phyloP scores from a whole-genome alignment of 2,888 invertebrate species.

The Torymus auratus region DNA sequence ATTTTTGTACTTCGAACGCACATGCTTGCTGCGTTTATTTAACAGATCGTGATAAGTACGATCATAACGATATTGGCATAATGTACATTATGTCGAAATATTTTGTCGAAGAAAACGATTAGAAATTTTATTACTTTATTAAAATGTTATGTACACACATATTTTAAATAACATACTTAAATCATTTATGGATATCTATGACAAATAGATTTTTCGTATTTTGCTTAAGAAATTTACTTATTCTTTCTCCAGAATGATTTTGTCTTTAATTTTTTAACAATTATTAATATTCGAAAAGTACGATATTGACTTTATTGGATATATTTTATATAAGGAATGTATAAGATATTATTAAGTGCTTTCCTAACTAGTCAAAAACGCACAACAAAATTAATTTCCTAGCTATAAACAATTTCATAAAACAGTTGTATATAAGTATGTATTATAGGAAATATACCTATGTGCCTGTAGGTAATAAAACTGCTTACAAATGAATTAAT shows the following conservation, averaged over 20 bases:
- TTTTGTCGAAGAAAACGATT: slow-evolving; percentile 32
- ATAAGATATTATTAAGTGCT: background rate
- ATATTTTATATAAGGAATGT: slow-evolving; percentile 16
- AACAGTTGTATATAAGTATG: slow-evolving; percentile 19
- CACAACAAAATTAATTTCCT: slow-evolving; percentile 7
- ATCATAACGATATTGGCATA: slow-evolving; percentile 6
- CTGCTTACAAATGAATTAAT: slow-evolving; percentile 30
- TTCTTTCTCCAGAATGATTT: slow-evolving; percentile 34
- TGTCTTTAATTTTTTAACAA: background rate
- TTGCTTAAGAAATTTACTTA: slow-evolving; percentile 25
- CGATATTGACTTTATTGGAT: no score
- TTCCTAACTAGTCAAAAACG: slow-evolving; percentile 33
- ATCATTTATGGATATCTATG: slow-evolving; percentile 28
- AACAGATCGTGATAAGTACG: slow-evolving; percentile 1
- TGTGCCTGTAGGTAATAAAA: slow-evolving; percentile 39
- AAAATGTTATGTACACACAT: slow-evolving; percentile 27
- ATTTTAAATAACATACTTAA: slow-evolving; percentile 35
- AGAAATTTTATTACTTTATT: slow-evolving; percentile 22
- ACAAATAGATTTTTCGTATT: slow-evolving; percentile 39
- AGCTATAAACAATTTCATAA: slow-evolving; percentile 15
- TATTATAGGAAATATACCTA: slow-evolving; percentile 30
- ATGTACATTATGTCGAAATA: slow-evolving; percentile 25
- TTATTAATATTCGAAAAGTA: slow-evolving; percentile 11
- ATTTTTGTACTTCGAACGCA: slow-evolving; percentile 48
- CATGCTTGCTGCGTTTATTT: slow-evolving; percentile 25